Percentiles rank a stretch among this genome's conserved stretches.
Conservation (phyloP, 2,888 invertebrate species). For the Agelastica alni region DNA sequence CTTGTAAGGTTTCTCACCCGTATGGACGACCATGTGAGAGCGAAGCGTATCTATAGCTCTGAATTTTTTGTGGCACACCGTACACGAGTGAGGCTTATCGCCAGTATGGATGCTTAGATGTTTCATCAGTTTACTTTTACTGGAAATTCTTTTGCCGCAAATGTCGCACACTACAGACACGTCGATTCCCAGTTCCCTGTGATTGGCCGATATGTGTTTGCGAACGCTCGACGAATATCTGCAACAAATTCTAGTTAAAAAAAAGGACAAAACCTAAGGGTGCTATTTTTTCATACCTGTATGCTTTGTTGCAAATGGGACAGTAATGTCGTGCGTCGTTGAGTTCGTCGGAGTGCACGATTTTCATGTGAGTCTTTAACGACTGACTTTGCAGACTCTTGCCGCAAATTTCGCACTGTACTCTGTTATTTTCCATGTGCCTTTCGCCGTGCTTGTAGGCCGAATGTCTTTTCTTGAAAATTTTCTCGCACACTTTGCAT, state of each 20-base stretch:
- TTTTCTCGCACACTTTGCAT: slow-evolving; percentile 37
- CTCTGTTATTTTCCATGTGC: slow-evolving; percentile 42
- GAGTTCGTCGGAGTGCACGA: slow-evolving; percentile 42
- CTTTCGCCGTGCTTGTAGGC: slow-evolving; percentile 42
- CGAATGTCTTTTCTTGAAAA: slow-evolving; percentile 32
- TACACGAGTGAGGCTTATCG: slow-evolving; percentile 55
- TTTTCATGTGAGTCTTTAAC: slow-evolving; percentile 39
- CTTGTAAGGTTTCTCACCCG: slow-evolving; percentile 44
- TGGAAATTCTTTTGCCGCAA: slow-evolving; percentile 49
- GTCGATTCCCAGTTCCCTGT: slow-evolving; percentile 28
- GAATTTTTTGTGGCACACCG: slow-evolving; percentile 57
- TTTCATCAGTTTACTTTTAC: slow-evolving; percentile 42
- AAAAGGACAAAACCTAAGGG: neutral
- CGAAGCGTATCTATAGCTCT: slow-evolving; percentile 63
- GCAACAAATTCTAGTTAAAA: neutral
- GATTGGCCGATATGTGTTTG: slow-evolving; percentile 26
- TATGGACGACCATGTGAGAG: slow-evolving; percentile 44
- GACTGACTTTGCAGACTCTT: slow-evolving; percentile 42
- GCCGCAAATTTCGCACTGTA: slow-evolving; percentile 44
- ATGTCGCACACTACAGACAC: slow-evolving; percentile 50
- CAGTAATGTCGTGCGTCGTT: slow-evolving; percentile 34
- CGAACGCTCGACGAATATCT: slow-evolving; percentile 20
- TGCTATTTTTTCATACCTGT: slow-evolving; percentile 9
- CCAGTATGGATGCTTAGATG: slow-evolving; percentile 61
- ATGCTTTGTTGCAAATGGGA: slow-evolving; percentile 40